phyloP scores from a whole-genome alignment of 2,797 vertebrate genomes.

The Eurystomus glaucurus region DNA sequence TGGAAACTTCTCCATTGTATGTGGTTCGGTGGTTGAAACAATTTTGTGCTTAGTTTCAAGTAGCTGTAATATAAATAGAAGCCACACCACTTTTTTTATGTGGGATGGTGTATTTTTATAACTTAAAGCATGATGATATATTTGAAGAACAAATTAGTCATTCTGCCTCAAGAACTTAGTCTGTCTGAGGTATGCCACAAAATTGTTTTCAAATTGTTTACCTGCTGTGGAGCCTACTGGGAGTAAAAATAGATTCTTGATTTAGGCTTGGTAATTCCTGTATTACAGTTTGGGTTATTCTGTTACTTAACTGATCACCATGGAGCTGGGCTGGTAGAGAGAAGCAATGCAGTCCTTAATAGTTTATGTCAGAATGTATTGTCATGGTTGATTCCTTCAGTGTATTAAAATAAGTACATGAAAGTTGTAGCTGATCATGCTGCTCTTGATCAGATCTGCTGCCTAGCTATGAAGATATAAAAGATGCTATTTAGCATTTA shows the following conservation, averaged over 20 bases:
- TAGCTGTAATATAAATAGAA: constrained; percentile 66
- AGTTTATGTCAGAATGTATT: neutral
- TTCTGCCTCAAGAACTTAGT: constrained; percentile 56
- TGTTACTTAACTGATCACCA: neutral
- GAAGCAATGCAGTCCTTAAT: neutral
- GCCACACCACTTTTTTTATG: constrained; percentile 53
- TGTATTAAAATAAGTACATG: neutral
- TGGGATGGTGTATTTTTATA: constrained; percentile 66
- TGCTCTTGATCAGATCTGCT: neutral
- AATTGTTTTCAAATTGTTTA: constrained; percentile 72
- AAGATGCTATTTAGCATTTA: neutral
- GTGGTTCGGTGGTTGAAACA: constrained; percentile 59
- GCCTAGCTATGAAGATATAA: neutral
- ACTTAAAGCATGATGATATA: constrained; percentile 58
- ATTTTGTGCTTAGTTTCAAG: constrained; percentile 66
- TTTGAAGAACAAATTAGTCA: constrained; percentile 78
- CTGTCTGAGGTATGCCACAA: constrained; percentile 73
- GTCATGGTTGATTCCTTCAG: neutral
- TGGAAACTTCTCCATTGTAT: constrained; percentile 70
- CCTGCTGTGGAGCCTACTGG: constrained; percentile 47
- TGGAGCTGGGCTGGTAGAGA: neutral
- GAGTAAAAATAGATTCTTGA: constrained; percentile 58
- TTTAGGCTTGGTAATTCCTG: constrained; percentile 45
- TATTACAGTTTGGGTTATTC: neutral
- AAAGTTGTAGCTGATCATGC: neutral